Conservation (phyloP, 2,888 invertebrate genomes). For the Aporophyla nigra region DNA sequence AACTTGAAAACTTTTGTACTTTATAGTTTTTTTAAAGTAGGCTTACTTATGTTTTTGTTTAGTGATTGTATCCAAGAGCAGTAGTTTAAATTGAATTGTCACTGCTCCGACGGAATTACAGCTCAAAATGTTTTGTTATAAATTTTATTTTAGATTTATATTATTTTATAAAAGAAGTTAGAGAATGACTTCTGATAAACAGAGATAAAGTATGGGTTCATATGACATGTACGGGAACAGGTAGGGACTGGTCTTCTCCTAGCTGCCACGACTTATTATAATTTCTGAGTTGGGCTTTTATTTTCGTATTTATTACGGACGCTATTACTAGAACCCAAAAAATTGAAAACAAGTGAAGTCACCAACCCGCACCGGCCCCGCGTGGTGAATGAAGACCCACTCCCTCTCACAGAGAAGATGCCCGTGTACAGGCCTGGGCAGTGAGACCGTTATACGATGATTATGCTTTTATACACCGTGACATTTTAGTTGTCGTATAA, state of each 20-base stretch:
- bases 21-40: neutral
- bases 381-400: neutral
- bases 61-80: neutral
- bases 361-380: too few species aligned
- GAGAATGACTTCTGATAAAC: neutral
- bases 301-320: too few species aligned
- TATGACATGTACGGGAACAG: too few species aligned
- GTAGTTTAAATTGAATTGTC: conserved; percentile 43
- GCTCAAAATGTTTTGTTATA: neutral
- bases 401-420: neutral
- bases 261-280: too few species aligned
- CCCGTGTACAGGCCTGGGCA: neutral
- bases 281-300: too few species aligned
- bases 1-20: neutral
- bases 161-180: neutral
- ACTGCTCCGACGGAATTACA: conserved; percentile 20
- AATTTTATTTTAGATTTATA: neutral
- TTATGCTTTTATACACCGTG: neutral
- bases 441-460: neutral
- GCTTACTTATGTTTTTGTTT: neutral
- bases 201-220: neutral
- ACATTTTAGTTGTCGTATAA: too few species aligned
- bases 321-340: neutral
- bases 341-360: neutral
- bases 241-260: too few species aligned